These are phyloP conservation scores for Philantomba maxwellii DNA, from an alignment of 2,113 vertebrate species.

Conservation along the genomic window DNA sequence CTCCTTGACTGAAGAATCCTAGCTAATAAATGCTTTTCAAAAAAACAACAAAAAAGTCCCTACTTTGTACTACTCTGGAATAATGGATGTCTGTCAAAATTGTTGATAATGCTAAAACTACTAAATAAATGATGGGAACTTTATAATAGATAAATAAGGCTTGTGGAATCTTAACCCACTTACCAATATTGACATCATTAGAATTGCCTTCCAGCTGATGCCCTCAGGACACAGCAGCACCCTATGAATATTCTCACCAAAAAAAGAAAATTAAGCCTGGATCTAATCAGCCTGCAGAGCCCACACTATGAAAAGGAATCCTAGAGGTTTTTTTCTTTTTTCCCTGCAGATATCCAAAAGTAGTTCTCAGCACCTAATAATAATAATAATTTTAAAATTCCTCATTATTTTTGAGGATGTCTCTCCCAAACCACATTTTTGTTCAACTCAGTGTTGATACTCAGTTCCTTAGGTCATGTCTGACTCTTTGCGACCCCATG, in stretches of 20 bases:
- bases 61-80: not conserved
- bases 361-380: not conserved
- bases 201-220: not conserved
- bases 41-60: not conserved
- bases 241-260: not conserved
- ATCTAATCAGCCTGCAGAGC: not conserved
- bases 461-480: not conserved
- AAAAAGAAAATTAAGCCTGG: not conserved
- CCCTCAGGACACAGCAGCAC: not conserved
- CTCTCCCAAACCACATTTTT: not conserved
- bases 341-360: not conserved
- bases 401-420: not conserved
- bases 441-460: not conserved
- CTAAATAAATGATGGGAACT: not conserved
- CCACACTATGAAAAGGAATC: not conserved
- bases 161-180: not conserved
- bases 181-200: not conserved
- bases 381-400: not conserved
- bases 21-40: not conserved
- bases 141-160: not conserved
- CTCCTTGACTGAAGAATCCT: not conserved
- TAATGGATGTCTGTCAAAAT: not conserved
- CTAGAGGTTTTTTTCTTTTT: not conserved
- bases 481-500: not conserved
- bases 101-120: not conserved